Evolutionary conservation across 2,797 vertebrate species (phyloP).

Genomic region (Orestias chungarensis): DNA sequence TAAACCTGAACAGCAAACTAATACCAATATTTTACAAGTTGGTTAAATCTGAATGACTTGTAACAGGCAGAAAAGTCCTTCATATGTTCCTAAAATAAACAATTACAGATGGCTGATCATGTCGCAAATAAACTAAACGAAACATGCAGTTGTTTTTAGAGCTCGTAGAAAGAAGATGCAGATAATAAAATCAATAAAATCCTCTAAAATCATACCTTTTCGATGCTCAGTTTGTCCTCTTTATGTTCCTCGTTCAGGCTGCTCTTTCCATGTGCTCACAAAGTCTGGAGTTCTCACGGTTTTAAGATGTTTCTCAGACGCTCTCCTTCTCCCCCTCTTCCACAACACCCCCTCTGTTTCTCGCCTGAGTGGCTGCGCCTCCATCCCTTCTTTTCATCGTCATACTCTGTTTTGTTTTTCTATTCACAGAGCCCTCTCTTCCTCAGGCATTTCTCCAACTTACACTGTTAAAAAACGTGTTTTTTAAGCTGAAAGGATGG

Average conservation of each 20-base stretch:
- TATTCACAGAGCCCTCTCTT: constrained; percentile 17
- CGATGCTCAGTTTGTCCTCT: constrained; percentile 21
- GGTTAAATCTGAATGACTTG: not conserved
- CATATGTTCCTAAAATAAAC: not conserved
- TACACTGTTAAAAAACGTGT: no score
- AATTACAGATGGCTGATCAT: not conserved
- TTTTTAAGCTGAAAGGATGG: constrained; percentile 23
- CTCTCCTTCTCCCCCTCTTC: constrained; percentile 51
- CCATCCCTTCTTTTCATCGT: constrained; percentile 41
- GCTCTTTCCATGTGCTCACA: constrained; percentile 36
- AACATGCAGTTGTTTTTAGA: not conserved
- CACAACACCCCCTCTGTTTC: constrained; percentile 61
- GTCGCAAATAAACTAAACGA: not conserved
- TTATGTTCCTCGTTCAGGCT: constrained; percentile 21
- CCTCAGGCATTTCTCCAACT: constrained; percentile 37
- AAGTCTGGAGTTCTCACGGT: constrained; percentile 49
- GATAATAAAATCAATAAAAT: constrained; percentile 21
- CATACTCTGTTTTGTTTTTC: constrained; percentile 42
- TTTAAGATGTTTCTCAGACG: constrained; percentile 52
- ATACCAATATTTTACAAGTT: not conserved
- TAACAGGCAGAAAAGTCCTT: not conserved
- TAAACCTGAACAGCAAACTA: not conserved
- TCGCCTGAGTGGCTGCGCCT: constrained; percentile 42
- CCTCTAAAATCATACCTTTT: constrained; percentile 57
- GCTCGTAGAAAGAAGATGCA: not conserved